phyloP scores from a whole-genome alignment of 1,140 invertebrate genomes.

The Cepaea nemoralis region DNA sequence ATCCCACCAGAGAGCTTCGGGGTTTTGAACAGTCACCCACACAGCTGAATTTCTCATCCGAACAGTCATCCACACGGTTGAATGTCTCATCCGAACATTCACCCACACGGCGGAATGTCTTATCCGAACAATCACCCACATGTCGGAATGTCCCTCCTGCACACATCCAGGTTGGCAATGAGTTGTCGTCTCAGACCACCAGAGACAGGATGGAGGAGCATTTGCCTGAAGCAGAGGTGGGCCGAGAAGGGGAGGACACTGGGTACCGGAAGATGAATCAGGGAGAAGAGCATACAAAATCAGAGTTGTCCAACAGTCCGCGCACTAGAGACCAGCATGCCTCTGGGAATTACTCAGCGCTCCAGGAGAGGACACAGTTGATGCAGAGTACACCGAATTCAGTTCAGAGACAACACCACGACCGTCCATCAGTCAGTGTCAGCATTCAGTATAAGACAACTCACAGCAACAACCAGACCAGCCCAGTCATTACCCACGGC shows the following conservation, averaged over 20 bases:
- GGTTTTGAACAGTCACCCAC: no score
- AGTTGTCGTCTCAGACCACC: constrained; percentile 30
- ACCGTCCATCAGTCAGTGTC: background rate
- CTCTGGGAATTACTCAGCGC: background rate
- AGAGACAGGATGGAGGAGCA: constrained; percentile 48
- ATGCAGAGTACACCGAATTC: background rate
- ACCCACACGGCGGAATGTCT: no score
- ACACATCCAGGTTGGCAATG: background rate
- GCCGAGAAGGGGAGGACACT: constrained; percentile 37
- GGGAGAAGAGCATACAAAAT: constrained; percentile 40
- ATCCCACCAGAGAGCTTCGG: no score
- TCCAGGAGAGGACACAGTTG: background rate
- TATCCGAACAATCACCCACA: no score
- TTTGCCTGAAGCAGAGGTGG: constrained; percentile 30
- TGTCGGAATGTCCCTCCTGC: no score
- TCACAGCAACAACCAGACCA: background rate
- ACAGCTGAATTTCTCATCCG: no score
- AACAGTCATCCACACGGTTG: no score
- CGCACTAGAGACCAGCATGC: background rate
- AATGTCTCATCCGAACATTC: no score
- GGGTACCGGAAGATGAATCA: constrained; percentile 36
- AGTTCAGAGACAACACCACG: background rate
- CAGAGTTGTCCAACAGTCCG: constrained; percentile 40
- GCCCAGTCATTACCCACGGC: background rate
- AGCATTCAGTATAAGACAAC: background rate